Evolutionary conservation across 2,797 vertebrate species (phyloP).

Genomic region (Leptodon cayanensis): DNA sequence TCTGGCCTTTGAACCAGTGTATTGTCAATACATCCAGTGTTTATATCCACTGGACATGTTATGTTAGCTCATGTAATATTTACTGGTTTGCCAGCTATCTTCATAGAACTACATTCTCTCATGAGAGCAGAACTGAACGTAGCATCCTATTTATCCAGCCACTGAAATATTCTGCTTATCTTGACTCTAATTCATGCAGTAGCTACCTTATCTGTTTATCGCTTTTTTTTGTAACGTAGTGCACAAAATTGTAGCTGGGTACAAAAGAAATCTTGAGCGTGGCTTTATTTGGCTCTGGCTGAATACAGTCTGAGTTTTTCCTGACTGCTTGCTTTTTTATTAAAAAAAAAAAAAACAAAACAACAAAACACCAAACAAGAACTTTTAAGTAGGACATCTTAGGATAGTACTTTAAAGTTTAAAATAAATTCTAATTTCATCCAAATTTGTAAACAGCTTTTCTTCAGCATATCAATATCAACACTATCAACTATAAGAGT

Average conservation of each 20-base stretch:
- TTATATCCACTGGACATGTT: conserved; percentile 9
- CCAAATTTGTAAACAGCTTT: neutral
- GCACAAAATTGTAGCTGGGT: neutral
- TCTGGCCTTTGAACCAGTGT: conserved; percentile 9
- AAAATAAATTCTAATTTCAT: neutral
- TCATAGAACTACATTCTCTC: neutral
- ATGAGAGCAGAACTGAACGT: neutral
- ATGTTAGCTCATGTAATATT: conserved; percentile 17
- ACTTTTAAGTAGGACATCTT: neutral
- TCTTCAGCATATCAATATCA: neutral
- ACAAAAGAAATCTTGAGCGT: neutral
- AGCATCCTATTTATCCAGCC: neutral
- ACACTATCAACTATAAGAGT: neutral
- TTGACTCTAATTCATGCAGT: neutral
- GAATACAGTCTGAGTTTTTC: neutral
- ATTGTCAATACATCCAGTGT: conserved; percentile 13
- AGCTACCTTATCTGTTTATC: neutral
- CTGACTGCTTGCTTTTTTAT: neutral
- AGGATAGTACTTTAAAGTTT: neutral
- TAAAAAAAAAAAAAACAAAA: neutral
- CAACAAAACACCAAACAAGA: neutral
- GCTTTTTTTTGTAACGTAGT: neutral
- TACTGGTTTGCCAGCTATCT: neutral
- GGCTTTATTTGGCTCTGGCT: neutral
- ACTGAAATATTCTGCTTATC: neutral